Evolutionary conservation across 1,140 invertebrate genomes (phyloP).

Genomic region (Eulimnadia texana): DNA sequence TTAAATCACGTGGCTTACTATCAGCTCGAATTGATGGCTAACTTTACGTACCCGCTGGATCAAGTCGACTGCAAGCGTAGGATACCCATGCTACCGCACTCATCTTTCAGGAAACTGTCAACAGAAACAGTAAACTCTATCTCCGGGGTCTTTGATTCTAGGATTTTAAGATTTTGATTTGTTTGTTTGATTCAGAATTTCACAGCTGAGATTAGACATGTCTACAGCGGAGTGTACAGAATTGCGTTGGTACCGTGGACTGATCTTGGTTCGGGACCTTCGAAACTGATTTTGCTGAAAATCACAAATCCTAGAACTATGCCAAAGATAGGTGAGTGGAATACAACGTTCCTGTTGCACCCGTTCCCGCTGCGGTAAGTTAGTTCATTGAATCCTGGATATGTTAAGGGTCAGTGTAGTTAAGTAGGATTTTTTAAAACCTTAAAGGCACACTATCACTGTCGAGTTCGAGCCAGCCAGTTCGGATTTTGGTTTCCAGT

Average conservation of each 20-base stretch:
- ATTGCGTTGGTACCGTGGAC: neutral
- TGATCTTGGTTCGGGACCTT: neutral
- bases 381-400: too few species aligned
- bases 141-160: too few species aligned
- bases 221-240: neutral
- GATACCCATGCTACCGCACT: neutral
- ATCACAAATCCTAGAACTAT: neutral
- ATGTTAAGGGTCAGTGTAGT: too few species aligned
- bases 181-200: neutral
- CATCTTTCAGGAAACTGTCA: neutral
- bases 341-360: neutral
- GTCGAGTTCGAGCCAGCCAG: neutral
- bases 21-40: neutral
- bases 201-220: neutral
- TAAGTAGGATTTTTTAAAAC: too few species aligned
- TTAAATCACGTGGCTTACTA: neutral
- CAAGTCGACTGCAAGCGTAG: neutral
- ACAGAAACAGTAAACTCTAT: too few species aligned
- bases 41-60: neutral
- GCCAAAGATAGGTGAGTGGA: neutral
- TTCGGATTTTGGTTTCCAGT: neutral
- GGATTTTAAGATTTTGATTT: too few species aligned
- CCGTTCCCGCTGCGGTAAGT: neutral
- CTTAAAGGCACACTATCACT: too few species aligned
- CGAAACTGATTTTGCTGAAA: neutral